Evolutionary conservation across 1,140 invertebrate species (phyloP), one percentile per base, ranked within the genome.

Genomic region (Drosophila nikananu): DNA sequence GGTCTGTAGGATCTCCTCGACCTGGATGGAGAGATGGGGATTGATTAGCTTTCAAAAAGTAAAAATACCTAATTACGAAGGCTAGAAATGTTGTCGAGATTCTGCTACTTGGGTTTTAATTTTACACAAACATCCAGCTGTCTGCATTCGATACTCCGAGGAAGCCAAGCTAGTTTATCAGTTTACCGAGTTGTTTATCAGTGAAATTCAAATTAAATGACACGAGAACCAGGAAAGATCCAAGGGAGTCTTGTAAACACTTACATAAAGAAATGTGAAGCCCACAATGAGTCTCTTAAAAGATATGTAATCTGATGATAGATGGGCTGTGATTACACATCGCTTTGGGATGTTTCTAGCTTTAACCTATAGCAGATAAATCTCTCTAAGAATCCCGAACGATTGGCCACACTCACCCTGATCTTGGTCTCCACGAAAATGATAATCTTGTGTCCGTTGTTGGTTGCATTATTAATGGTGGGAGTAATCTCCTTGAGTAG

Each of bases 341-440:
- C 17, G 2, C 5, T 7, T 19, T 44, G 39, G 17, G 3, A 32
- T 9, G 30, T 10, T 2, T n/a, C n/a, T n/a, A n/a, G n/a, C n/a
- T n/a, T 27, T 8, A 30, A 30, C 27, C 2, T 8, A 9, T 10
- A 10, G 32, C 32, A 35, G 32, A 7, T 7, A 41, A 10, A 10
- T 42, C 9, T 19, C 9, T 7, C 44, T 23, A 4, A n/a, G 3
- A 30, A 52, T 17, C 3, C 4, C 12, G 1, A 54, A 15, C 2
- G 13, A 32, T 5, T 8, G 1, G 0, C 1, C 21, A 30, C 12
- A 52, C 81, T 67, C 64, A 92, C 91, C 94, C 98, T 99, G 83
- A 98, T 97, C 93, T 99, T 99, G 0, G 99, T 99, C 93, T 99
- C 98, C 37, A 98, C 98, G 94, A 99, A 99, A 63, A 99, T 98